These are phyloP conservation scores for Diabrotica balteata DNA, from an alignment of 2,888 invertebrate genomes.

Conservation along the genomic window DNA sequence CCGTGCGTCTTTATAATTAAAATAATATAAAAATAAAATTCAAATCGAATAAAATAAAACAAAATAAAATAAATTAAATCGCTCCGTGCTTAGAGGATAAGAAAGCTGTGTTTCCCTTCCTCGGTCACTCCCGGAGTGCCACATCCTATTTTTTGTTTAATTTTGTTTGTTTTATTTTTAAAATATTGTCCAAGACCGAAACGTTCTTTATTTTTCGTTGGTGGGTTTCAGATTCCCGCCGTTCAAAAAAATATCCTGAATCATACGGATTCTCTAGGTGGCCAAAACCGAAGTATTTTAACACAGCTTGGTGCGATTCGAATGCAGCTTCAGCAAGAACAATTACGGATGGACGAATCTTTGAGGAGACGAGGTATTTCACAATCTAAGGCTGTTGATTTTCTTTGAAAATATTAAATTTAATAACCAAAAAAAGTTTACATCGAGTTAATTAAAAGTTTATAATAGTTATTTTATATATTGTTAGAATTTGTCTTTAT, in stretches of 20 bases:
- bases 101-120: no score
- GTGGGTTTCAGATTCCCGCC: constrained; percentile 64
- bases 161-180: no score
- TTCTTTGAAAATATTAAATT: constrained; percentile 49
- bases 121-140: no score
- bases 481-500: constrained; percentile 56
- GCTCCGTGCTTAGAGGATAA: no score
- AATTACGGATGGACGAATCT: constrained; percentile 66
- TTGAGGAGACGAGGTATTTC: constrained; percentile 55
- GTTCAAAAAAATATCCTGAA: constrained; percentile 70
- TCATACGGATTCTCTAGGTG: constrained; percentile 57
- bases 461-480: constrained; percentile 53
- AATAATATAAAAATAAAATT: no score
- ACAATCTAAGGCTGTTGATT: constrained; percentile 59
- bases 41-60: no score
- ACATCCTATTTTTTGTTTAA: no score
- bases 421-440: constrained; percentile 41
- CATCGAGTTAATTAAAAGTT: constrained; percentile 48
- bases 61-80: no score
- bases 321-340: constrained; percentile 71
- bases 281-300: constrained; percentile 65
- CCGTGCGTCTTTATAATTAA: no score
- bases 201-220: constrained; percentile 25
- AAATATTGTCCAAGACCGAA: background rate
- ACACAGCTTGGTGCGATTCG: constrained; percentile 75